Evolutionary conservation across 2,113 vertebrate species (phyloP).

Genomic region (Xiphias gladius): DNA sequence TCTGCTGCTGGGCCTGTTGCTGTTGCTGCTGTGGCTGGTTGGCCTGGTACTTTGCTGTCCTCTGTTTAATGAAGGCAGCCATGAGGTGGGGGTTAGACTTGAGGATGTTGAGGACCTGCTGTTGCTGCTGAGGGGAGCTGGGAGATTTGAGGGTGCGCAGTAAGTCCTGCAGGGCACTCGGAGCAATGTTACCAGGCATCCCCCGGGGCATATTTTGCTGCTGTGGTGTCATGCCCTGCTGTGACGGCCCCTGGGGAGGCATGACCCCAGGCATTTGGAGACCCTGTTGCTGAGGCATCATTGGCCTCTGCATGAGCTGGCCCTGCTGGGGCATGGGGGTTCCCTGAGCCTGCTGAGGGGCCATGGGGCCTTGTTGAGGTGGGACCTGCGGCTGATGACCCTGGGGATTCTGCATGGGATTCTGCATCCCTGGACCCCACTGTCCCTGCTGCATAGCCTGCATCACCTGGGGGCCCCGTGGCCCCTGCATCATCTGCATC

Average conservation of each 20-base stretch:
- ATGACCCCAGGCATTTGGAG: constrained; percentile 78
- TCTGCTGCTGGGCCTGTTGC: constrained; percentile 82
- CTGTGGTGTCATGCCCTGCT: constrained; percentile 89
- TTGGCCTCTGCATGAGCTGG: constrained; percentile 89
- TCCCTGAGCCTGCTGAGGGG: constrained; percentile 78
- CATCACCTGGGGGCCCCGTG: constrained; percentile 90
- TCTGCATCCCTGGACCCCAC: constrained; percentile 86
- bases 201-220: constrained; percentile 83
- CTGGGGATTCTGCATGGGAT: constrained; percentile 75
- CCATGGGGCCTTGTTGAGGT: constrained; percentile 82
- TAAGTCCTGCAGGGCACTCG: constrained; percentile 94
- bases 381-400: constrained; percentile 81
- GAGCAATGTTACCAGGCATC: constrained; percentile 90
- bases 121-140: constrained; percentile 96
- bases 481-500: constrained; percentile 90
- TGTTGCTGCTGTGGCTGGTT: constrained; percentile 90
- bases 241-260: constrained; percentile 77
- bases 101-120: constrained; percentile 97
- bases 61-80: constrained; percentile 99
- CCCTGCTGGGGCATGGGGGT: constrained; percentile 68
- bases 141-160: constrained; percentile 96
- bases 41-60: constrained; percentile 98
- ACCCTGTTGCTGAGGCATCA: constrained; percentile 85
- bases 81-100: constrained; percentile 99
- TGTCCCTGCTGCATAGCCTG: constrained; percentile 88